A percentile compares a stretch with the other conserved stretches of the same genome.
These are phyloP conservation scores for Thunnus thynnus DNA, from an alignment of 2,113 vertebrate species.

Conservation along the genomic window DNA sequence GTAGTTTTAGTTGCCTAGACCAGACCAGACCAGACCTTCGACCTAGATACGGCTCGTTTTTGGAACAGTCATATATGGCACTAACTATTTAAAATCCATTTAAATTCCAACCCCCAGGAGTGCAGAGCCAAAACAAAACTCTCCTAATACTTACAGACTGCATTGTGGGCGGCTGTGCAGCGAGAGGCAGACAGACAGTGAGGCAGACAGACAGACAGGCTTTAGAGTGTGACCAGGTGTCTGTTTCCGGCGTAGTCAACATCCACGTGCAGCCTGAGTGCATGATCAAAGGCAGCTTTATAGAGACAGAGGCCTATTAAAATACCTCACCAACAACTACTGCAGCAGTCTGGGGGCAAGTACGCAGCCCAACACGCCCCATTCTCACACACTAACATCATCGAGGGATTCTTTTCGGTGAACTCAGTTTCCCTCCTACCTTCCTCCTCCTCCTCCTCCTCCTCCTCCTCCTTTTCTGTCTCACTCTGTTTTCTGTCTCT, in stretches of 20 bases:
- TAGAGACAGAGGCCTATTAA: constrained; percentile 80
- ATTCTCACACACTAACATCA: constrained; percentile 64
- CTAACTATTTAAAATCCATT: background rate
- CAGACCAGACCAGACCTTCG: background rate
- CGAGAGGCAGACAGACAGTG: background rate
- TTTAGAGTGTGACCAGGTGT: constrained; percentile 73
- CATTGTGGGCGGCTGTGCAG: constrained; percentile 1
- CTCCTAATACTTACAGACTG: background rate
- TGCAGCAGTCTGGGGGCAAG: constrained; percentile 77
- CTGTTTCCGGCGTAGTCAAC: constrained; percentile 64
- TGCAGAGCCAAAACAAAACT: constrained; percentile 11
- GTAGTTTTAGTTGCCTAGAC: background rate
- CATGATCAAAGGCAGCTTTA: constrained; percentile 82
- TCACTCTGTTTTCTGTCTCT: constrained; percentile 33
- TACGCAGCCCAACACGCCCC: constrained; percentile 48
- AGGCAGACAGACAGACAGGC: constrained; percentile 50
- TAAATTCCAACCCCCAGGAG: background rate
- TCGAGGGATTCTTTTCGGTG: constrained; percentile 27
- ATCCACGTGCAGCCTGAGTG: constrained; percentile 67
- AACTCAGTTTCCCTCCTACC: constrained; percentile 32
- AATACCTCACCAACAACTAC: constrained; percentile 80
- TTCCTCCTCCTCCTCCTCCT: constrained; percentile 6
- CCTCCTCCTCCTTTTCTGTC: constrained; percentile 7
- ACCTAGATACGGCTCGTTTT: background rate
- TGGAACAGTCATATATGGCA: background rate